phyloP scores from a whole-genome alignment of 2,113 vertebrate species.

The Xenopus tropicalis region UCB_Xtro_10.0 CM004447.2:115029501-115030000 shows the following conservation, averaged over 20 bases:
- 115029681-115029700: background rate
- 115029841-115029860: background rate
- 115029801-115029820: background rate
- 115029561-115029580: slow-evolving; percentile 2
- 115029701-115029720: background rate
- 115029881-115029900: background rate
- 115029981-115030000: background rate
- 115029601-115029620: slow-evolving; percentile 19
- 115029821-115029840: background rate
- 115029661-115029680: background rate
- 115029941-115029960: slow-evolving; percentile 4
- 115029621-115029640: background rate
- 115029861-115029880: background rate
- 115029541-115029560: background rate
- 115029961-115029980: slow-evolving; percentile 1
- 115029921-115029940: background rate
- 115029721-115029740: slow-evolving; percentile 6
- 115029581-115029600: slow-evolving; percentile 17
- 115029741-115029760: background rate
- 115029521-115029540: background rate
- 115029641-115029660: background rate
- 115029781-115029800: background rate
- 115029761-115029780: background rate
- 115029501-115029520: background rate
- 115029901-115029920: background rate